Evolutionary conservation across 2,888 invertebrate genomes (phyloP), one percentile per base, ranked within the genome.

Genomic region (Coenonympha arcania): DNA sequence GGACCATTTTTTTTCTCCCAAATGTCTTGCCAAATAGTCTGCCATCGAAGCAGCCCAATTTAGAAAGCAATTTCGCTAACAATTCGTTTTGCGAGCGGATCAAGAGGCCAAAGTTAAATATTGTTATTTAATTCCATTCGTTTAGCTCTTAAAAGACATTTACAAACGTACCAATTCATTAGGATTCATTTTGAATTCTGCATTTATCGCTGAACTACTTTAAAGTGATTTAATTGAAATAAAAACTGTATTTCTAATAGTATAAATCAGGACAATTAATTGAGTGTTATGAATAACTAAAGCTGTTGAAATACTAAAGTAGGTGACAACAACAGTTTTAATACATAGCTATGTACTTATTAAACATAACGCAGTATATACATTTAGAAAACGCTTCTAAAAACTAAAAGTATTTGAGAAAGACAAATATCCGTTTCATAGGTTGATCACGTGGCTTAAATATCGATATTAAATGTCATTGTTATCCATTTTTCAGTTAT

Each of bases 21-120:
- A 85, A 85, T 85, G 82, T 76, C 84, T 83, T 80, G 82, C 84
- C 81, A 83, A 85, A 82, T 83, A 80, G 85, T 85, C 84, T 83
- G 73, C 79, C 77, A 71, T 76, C 75, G 72, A 79, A 84, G 81
- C 82, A 79, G 82, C 80, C 79, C 85, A 82, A 85, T 85, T 84
- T 81, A 75, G 81, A 83, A 82, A 84, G 83, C 84, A 85, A 85
- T 85, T 85, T 83, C 74, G 77, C 71, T 75, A 79, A 80, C 82
- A 79, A 83, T 84, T 83, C 82, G 79, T 84, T 84, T 79, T 76
- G 78, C 78, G 77, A 79, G 73, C 77, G 78, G 79, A 82, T 84
- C 81, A 82, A 81, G 78, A 43, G 79, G 76, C 71, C 74, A 76
- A 69, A 73, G 76, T 80, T 83, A 80, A 80, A 81, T 79, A 81